A percentile compares a stretch with the other conserved stretches of the same genome.
phyloP scores from a whole-genome alignment of 2,113 vertebrate genomes.

The Oreocharis arfaki region DNA sequence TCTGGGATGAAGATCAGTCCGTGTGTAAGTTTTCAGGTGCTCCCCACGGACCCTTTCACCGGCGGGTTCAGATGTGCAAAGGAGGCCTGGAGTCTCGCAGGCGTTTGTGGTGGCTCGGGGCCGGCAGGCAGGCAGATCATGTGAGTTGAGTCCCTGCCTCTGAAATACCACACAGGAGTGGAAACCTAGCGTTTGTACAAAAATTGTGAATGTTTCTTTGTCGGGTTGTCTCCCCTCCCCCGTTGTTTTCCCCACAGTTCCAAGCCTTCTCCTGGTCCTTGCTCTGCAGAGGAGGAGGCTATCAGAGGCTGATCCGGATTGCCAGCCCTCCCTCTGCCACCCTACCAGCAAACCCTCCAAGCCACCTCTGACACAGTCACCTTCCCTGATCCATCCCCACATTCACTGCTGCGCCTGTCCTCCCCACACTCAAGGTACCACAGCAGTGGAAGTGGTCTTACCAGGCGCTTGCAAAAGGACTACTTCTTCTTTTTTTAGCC shows the following conservation, averaged over 20 bases:
- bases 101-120: not conserved
- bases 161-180: not conserved
- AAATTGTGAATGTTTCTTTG: not conserved
- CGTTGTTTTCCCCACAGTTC: not conserved
- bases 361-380: no score
- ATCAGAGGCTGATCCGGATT: no score
- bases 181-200: not conserved
- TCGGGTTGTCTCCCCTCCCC: no score
- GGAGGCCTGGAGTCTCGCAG: not conserved
- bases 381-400: not conserved
- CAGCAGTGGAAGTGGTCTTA: not conserved
- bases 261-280: not conserved
- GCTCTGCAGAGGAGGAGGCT: not conserved
- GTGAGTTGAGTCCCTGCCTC: not conserved
- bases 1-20: not conserved
- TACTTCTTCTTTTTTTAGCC: not conserved
- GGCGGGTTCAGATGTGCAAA: rapidly evolving
- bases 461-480: not conserved
- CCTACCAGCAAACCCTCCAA: not conserved
- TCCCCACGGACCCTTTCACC: not conserved
- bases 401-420: rapidly evolving
- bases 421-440: no score
- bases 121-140: rapidly evolving
- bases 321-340: not conserved
- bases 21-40: not conserved